These are phyloP conservation scores for Corvus hawaiiensis DNA, from an alignment of 2,113 vertebrate species.

Conservation along the genomic window DNA sequence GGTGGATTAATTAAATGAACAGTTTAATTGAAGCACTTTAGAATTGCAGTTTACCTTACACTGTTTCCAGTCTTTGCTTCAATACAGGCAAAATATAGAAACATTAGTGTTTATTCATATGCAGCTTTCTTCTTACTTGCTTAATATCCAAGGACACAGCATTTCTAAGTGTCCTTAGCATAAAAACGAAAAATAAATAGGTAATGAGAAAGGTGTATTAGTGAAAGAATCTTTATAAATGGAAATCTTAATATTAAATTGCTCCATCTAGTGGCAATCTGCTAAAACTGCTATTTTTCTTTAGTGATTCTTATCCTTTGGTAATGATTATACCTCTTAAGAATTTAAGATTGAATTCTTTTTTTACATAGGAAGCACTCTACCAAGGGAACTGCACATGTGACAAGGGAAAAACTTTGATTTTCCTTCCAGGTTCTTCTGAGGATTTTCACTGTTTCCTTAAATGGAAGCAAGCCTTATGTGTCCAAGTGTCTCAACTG, in stretches of 20 bases:
- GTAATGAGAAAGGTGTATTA: not conserved
- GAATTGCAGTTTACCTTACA: not conserved
- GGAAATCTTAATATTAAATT: constrained; percentile 67
- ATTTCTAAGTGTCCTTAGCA: not conserved
- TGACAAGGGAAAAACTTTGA: not conserved
- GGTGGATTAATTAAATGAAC: not conserved
- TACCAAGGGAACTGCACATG: not conserved
- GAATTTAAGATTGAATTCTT: not conserved
- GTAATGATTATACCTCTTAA: not conserved
- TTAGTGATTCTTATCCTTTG: not conserved
- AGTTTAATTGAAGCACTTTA: not conserved
- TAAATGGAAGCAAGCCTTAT: not conserved
- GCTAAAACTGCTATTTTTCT: constrained; percentile 14
- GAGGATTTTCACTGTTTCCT: not conserved
- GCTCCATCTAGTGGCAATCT: constrained; percentile 77
- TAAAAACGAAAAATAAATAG: not conserved
- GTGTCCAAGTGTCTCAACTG: not conserved
- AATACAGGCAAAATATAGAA: not conserved
- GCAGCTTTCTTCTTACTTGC: not conserved
- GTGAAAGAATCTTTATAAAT: not conserved
- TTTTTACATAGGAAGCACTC: not conserved
- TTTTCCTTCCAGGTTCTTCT: not conserved
- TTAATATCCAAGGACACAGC: not conserved
- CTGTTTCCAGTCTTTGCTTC: not conserved
- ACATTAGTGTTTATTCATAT: not conserved